Conservation (phyloP, 2,113 vertebrate genomes). For the Promerops cafer region DNA sequence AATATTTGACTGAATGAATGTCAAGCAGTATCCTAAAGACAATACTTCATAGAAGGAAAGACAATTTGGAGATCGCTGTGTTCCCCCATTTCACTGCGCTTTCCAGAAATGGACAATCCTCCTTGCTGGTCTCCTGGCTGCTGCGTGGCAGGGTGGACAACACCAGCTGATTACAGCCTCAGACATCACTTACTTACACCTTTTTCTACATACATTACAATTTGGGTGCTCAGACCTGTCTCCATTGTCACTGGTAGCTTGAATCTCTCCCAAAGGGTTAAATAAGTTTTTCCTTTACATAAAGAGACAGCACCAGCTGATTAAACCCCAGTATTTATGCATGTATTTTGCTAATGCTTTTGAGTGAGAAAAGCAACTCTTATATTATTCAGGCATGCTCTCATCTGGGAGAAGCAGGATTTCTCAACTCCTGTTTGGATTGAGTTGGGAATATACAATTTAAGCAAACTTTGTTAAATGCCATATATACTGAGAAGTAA, state of each 20-base stretch:
- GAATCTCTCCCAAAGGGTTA: background rate
- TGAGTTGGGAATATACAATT: background rate
- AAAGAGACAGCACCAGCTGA: background rate
- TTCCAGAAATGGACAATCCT: background rate
- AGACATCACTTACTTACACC: accelerated
- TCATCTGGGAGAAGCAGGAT: background rate
- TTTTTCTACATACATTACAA: background rate
- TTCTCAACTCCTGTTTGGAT: background rate
- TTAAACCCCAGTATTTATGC: background rate
- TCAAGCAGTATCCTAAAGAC: background rate
- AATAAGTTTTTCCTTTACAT: background rate
- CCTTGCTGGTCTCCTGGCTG: background rate
- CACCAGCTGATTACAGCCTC: background rate
- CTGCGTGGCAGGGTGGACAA: background rate
- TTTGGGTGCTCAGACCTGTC: background rate
- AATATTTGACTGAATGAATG: background rate
- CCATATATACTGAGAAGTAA: background rate
- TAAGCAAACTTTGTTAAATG: background rate
- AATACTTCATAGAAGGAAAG: background rate
- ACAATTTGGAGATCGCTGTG: accelerated
- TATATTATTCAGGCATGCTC: background rate
- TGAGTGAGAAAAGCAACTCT: background rate
- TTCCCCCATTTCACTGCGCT: background rate
- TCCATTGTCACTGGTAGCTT: background rate
- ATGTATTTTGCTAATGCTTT: background rate